phyloP scores from a whole-genome alignment of 2,113 vertebrate species.

The Himantopus leucocephalus region DNA sequence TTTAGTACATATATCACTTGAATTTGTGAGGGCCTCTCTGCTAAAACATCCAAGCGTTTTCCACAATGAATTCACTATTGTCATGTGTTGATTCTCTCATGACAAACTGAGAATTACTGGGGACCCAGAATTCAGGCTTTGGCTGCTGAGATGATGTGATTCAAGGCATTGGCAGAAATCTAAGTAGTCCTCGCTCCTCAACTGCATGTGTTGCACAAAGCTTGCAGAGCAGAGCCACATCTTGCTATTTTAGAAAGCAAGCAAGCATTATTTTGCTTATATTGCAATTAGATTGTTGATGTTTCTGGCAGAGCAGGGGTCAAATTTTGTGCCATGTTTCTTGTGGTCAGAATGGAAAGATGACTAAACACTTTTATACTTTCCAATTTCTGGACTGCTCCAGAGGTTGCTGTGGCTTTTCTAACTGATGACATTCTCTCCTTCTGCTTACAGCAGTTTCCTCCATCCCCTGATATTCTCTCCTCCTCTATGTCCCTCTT shows the following conservation, averaged over 20 bases:
- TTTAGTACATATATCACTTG: background rate
- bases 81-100: background rate
- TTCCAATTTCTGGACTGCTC: background rate
- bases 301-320: background rate
- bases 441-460: background rate
- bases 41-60: background rate
- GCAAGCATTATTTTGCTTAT: background rate
- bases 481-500: background rate
- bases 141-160: background rate
- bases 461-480: background rate
- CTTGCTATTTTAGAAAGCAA: background rate
- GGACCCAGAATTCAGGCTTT: background rate
- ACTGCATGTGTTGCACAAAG: background rate
- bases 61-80: background rate
- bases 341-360: background rate
- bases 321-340: background rate
- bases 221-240: background rate
- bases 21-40: background rate
- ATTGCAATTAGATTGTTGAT: background rate
- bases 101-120: background rate
- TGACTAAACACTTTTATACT: background rate
- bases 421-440: background rate
- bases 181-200: background rate
- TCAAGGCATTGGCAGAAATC: background rate
- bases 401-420: background rate